phyloP scores from a whole-genome alignment of 2,797 vertebrate species.

The Tangara arthus region DNA sequence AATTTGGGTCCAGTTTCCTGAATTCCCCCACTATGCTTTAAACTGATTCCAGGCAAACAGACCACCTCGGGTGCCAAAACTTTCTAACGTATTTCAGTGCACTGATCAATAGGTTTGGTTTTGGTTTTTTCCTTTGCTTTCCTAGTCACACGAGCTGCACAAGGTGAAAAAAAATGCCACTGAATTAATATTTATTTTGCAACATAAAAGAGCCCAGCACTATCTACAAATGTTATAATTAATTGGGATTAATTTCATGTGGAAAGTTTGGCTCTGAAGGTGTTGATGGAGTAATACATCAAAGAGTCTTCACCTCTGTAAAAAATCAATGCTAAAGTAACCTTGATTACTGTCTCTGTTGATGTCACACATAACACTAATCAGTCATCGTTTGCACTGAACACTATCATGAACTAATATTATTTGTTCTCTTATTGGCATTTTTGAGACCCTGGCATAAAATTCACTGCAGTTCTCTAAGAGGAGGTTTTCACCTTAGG shows the following conservation, averaged over 20 bases:
- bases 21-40: neutral
- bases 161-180: slow-evolving; percentile 60
- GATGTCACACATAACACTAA: slow-evolving; percentile 74
- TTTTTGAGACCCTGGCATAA: slow-evolving; percentile 64
- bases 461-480: slow-evolving; percentile 27
- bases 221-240: slow-evolving; percentile 73
- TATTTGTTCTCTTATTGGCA: slow-evolving; percentile 73
- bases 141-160: slow-evolving; percentile 34
- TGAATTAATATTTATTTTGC: slow-evolving; percentile 77
- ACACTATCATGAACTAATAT: slow-evolving; percentile 73
- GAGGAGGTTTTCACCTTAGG: slow-evolving; percentile 33
- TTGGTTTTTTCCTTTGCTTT: neutral
- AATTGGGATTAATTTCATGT: slow-evolving; percentile 80
- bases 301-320: slow-evolving; percentile 71
- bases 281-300: slow-evolving; percentile 78
- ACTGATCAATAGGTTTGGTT: slow-evolving; percentile 54
- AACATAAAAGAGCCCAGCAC: slow-evolving; percentile 61
- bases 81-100: slow-evolving; percentile 46
- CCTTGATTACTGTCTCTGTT: slow-evolving; percentile 75
- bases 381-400: slow-evolving; percentile 75
- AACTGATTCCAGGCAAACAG: neutral
- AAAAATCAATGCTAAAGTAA: slow-evolving; percentile 77
- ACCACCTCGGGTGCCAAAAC: neutral
- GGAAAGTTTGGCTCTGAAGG: slow-evolving; percentile 72
- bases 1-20: neutral